Evolutionary conservation across 1,140 invertebrate species (phyloP).

Genomic region (Mylabris phalerata): DNA sequence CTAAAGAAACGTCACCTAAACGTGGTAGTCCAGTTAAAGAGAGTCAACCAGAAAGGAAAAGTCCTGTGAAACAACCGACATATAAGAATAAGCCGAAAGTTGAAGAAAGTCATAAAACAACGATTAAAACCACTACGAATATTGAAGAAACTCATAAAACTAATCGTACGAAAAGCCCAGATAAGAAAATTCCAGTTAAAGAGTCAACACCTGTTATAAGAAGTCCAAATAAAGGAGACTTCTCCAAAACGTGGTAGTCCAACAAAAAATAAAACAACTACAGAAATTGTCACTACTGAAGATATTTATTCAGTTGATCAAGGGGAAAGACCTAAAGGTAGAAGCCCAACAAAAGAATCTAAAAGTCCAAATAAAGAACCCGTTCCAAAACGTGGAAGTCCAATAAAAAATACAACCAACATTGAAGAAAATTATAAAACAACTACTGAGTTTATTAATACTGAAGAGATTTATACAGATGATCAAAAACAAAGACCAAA

Average conservation of each 20-base stretch:
- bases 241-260: background rate
- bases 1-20: no score
- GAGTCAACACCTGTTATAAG: conserved; percentile 21
- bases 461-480: no score
- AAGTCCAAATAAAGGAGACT: conserved; percentile 6
- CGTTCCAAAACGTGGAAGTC: background rate
- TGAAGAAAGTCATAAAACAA: no score
- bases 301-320: background rate
- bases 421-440: background rate
- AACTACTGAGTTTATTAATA: no score
- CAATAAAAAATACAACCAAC: conserved; percentile 4
- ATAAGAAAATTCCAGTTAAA: conserved; percentile 5
- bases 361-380: conserved; percentile 7
- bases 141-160: conserved; percentile 1
- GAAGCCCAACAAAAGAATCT: conserved; percentile 5
- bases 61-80: no score
- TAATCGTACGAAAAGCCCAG: background rate
- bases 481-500: background rate
- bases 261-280: background rate
- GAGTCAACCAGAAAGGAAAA: no score
- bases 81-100: no score
- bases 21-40: no score
- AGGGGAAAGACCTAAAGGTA: background rate
- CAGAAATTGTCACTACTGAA: background rate
- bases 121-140: no score